Base-by-base conservation (phyloP, 2,113 vertebrate species). In the Gobiocypris rarus region DNA sequence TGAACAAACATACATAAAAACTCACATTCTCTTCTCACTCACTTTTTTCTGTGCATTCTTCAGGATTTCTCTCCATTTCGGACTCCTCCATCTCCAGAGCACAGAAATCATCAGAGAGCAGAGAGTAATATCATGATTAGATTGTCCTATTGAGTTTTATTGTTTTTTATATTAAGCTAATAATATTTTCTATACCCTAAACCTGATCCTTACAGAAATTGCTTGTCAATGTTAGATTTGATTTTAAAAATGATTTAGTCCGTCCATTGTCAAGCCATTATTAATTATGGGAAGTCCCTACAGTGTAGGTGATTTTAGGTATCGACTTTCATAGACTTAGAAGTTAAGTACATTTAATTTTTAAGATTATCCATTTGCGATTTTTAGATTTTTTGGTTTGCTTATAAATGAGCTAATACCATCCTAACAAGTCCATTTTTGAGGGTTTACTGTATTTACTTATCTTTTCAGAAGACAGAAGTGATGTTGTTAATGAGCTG, bases 401-500 rank as follows among this genome's bases (percentile, higher is more conserved):
- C 52, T 54, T 22, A 54, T 22, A 54, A 54, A 54, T 54, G 3
- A 19, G 41, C 41, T 73, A 13, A 45, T 45, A 11, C 9, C 0
- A 13, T n/a, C 38, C 31, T 71, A n/a, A n/a, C 41, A 24, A 8
- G 52, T 54, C 52, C 9, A 38, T 59, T 43, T 61, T 11, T 56
- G 31, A 63, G 54, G 50, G 5, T 22, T 82, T 34, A 61, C 26
- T 65, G 28, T 50, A 63, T 28, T 19, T 80, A 38, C 81, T 19
- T 54, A 34, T 84, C 19, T 75, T 15, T 31, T 50, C 31, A 63
- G 78, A 26, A 50, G 85, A 80, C 54, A 4, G 76, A 24, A 28
- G 8, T 75, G 95, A 94, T 28, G 93, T 97, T 73, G 95, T 97
- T 86, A 95, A 90, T 56, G 95, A 96, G 86, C 92, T 98, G 83